Evolutionary conservation across 2,888 invertebrate species (phyloP).

Genomic region (Encarsia formosa): DNA sequence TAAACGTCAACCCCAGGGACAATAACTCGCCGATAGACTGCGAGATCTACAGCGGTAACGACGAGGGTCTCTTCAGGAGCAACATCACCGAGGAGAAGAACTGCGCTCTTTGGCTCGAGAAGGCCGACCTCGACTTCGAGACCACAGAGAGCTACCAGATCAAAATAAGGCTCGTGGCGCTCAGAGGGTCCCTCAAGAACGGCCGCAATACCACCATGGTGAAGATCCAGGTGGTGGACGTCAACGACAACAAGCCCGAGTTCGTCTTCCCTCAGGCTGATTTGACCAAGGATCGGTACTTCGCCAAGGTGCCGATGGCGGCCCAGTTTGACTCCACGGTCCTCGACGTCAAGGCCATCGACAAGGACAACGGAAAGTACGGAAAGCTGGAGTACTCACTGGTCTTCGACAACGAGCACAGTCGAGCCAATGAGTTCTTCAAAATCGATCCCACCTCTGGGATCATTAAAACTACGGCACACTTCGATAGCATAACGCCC

Average conservation of each 20-base stretch:
- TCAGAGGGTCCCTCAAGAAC: constrained; percentile 76
- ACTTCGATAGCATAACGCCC: constrained; percentile 64
- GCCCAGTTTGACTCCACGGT: constrained; percentile 73
- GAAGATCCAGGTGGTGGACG: constrained; percentile 77
- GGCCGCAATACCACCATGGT: constrained; percentile 66
- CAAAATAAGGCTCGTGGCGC: constrained; percentile 73
- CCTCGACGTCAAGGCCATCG: constrained; percentile 78
- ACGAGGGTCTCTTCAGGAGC: constrained; percentile 68
- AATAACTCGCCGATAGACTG: constrained; percentile 73
- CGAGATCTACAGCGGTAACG: constrained; percentile 72
- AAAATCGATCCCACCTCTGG: constrained; percentile 71
- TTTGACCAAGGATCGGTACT: constrained; percentile 67
- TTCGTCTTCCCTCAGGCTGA: constrained; percentile 69
- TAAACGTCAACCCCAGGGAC: constrained; percentile 63
- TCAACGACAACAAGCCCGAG: constrained; percentile 84
- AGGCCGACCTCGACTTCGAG: constrained; percentile 75
- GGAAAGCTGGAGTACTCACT: constrained; percentile 69
- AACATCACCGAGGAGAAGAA: constrained; percentile 75
- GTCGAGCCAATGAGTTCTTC: constrained; percentile 61
- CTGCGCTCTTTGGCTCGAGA: constrained; percentile 73
- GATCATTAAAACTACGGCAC: constrained; percentile 69
- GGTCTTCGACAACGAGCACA: constrained; percentile 13
- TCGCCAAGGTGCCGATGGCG: constrained; percentile 72
- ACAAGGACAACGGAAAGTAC: constrained; percentile 79
- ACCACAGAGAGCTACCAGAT: constrained; percentile 67